Conservation (phyloP, 2,888 invertebrate genomes). For the Rotaria macrura region DNA sequence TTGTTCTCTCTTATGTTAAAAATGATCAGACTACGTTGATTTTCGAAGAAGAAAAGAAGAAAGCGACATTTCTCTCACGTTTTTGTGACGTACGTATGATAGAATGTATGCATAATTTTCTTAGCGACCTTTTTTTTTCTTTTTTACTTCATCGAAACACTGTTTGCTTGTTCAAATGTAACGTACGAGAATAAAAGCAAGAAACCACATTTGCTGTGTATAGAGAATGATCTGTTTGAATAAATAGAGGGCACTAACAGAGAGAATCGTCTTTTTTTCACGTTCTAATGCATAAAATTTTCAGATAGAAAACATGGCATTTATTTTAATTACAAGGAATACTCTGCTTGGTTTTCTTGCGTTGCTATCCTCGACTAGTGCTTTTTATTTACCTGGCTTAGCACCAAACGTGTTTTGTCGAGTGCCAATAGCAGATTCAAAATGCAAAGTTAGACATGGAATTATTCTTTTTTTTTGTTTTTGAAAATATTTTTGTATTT, state of each 20-base stretch:
- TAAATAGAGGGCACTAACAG: no score
- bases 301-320: neutral
- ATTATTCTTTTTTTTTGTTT: no score
- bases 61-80: neutral
- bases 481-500: constrained; percentile 49
- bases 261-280: no score
- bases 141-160: no score
- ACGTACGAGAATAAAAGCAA: no score
- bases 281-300: neutral
- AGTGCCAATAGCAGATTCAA: constrained; percentile 49
- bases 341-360: neutral
- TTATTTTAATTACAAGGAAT: no score
- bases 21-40: neutral
- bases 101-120: no score
- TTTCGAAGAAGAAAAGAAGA: neutral
- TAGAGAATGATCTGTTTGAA: no score
- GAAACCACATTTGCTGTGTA: no score
- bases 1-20: neutral
- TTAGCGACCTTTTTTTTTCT: no score
- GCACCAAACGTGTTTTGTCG: constrained; percentile 93
- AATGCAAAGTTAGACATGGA: constrained; percentile 62
- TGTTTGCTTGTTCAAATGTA: no score
- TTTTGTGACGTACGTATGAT: neutral
- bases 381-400: constrained; percentile 86
- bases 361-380: neutral